Base-by-base conservation (phyloP, 2,113 vertebrate genomes). In the Ammospiza caudacuta region DNA sequence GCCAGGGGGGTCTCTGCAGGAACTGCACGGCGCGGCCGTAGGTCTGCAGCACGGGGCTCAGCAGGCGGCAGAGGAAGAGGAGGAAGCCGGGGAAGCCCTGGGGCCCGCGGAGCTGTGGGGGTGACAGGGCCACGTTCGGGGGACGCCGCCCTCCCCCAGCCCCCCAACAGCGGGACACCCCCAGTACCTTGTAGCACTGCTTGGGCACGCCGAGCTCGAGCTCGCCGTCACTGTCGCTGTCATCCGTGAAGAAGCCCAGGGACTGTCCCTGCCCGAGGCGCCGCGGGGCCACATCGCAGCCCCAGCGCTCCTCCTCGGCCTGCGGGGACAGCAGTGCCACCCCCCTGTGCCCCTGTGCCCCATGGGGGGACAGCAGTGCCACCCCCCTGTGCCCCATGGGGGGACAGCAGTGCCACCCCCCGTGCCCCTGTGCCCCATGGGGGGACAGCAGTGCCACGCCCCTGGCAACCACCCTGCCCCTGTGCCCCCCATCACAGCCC, bases 61-160 rank as follows among this genome's bases (percentile, higher is more conserved):
- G 98, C 88, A 99, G 98, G 46, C 97, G 97, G 94, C 99, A 98
- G 55, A 99, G 98, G 97, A 99, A 99, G 89, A 98, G 97, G 41
- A 99, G 97, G 96, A 99, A 97, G 66, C 98, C 97, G 0, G 98
- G 98, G 67, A 98, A 98, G 89, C 90, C 97, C 6, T 81, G 96
- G 12, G 98, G 98, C 85, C 98, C 98, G 19, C 97, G 97, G 76
- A 99, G 95, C 99, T 99, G 87, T 20, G 58, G 12, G 23, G 21
- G n/a, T 15, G 17, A 19, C 44, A 44, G 17, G 44, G 44, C 44
- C 44, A 44, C 44, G 44, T 44, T 19, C 19, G 70, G 70, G 62
- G 3, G 6, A 16, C 5, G 19, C 3, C 21, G 1, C 7, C 23
- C 27, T 66, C 4, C 2, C 39, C 11, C 4, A 27, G 17, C 3